A percentile compares a stretch with the other conserved stretches of the same genome.
These are phyloP conservation scores for Osmerus mordax DNA, from an alignment of 2,113 vertebrate species.

Conservation along the genomic window DNA sequence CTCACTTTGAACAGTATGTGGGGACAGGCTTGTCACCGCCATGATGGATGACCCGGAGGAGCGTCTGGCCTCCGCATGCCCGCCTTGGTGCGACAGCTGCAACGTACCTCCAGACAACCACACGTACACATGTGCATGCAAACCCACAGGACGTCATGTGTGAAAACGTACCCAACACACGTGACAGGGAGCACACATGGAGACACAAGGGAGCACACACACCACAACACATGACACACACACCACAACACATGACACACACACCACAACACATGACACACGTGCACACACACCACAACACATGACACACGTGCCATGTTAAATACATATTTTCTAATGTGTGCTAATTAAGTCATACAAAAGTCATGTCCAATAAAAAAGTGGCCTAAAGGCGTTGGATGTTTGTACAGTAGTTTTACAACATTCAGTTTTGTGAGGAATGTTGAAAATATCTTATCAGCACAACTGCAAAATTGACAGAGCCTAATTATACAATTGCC, in stretches of 20 bases:
- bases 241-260: too few species aligned
- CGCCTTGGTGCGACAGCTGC: constrained; percentile 56
- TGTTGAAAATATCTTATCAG: constrained; percentile 30
- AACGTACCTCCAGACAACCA: not conserved
- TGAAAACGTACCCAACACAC: not conserved
- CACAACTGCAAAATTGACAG: constrained; percentile 39
- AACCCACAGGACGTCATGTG: too few species aligned
- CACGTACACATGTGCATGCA: not conserved
- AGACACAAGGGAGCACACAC: not conserved
- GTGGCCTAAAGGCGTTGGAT: too few species aligned
- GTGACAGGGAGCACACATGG: too few species aligned
- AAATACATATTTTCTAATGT: too few species aligned
- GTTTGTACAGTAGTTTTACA: not conserved
- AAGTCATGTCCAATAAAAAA: too few species aligned
- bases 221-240: too few species aligned
- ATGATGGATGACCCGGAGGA: constrained; percentile 67
- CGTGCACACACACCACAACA: too few species aligned
- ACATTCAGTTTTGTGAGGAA: constrained; percentile 9
- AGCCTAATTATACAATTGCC: constrained; percentile 66
- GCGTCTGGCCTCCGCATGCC: constrained; percentile 57
- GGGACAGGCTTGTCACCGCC: constrained; percentile 55
- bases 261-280: not conserved
- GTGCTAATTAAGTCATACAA: too few species aligned
- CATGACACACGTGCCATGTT: too few species aligned
- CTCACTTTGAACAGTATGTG: constrained; percentile 70